Base-by-base conservation (phyloP, 2,113 vertebrate species). In the Amazona guildingii region DNA sequence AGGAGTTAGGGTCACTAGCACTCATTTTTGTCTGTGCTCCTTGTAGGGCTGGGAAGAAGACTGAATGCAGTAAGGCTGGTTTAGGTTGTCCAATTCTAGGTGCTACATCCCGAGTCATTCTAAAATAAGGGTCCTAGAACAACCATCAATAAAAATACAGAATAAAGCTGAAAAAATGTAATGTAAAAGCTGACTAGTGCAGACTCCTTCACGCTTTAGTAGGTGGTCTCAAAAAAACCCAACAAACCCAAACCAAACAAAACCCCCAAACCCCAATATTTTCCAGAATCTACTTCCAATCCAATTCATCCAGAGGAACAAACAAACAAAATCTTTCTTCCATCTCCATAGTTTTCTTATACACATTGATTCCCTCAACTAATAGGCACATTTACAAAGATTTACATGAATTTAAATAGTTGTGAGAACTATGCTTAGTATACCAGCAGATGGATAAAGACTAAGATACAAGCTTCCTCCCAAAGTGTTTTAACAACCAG, bases 1-100 rank as follows among this genome's bases (percentile, higher is more conserved):
- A 99, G 41, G 99, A 99, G 95, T 99, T 99, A 43, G 99, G 96
- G 33, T 99, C 99, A 15, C 99, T 99, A 96, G 99, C 98, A 8
- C 99, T 99, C 99, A 99, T 99, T 97, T 99, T 99, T 78, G 99
- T 99, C 96, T 99, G 99, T 15, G 99, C 99, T 29, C 99, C 99
- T 96, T 99, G 99, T 72, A 99, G 97, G 19, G 99, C 99, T 2
- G 99, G 99, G 97, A 99, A 99, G 97, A 99, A 99, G 66, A 98
- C 98, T 7, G 99, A 99, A 96, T 99, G 99, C 64, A 99, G 94
- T 93, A 99, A 97, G 37, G 99, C 99, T 7, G 99, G 99, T 92
- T 99, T 99, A 25, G 97, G 98, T 76, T 98, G 99, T 31, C 98
- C 98, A 21, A 99, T 99, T 84, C 99, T 98, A 18, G 99, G 99